Conservation (phyloP, 2,888 invertebrate species). For the Drosophila acutilabella region DNA sequence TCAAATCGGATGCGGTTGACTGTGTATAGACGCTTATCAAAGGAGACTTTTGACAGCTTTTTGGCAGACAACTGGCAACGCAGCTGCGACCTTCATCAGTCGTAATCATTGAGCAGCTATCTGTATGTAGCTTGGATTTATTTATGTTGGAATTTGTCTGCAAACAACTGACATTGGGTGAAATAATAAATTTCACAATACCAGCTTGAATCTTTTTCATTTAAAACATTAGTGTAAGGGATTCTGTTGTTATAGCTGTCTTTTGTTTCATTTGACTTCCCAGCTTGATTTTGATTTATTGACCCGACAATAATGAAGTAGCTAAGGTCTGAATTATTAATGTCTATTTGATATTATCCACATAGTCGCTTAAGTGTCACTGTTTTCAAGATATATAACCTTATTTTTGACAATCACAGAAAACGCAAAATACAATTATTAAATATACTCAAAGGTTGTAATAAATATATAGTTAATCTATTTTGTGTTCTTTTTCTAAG, state of each 20-base stretch:
- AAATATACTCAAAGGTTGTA: too few species aligned
- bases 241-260: constrained; percentile 23
- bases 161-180: constrained; percentile 34
- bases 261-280: constrained; percentile 60
- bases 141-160: constrained; percentile 58
- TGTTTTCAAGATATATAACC: not conserved
- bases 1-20: constrained; percentile 42
- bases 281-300: constrained; percentile 74
- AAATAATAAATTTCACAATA: constrained; percentile 63
- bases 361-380: constrained; percentile 16
- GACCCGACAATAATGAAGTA: constrained; percentile 57
- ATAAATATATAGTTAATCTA: too few species aligned
- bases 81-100: constrained; percentile 30
- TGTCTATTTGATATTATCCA: constrained; percentile 53
- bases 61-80: constrained; percentile 48
- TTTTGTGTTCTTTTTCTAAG: too few species aligned
- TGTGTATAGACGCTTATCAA: constrained; percentile 51
- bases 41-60: constrained; percentile 69
- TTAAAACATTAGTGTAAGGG: constrained; percentile 63
- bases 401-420: too few species aligned
- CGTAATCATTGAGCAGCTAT: constrained; percentile 49
- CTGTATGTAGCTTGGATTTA: constrained; percentile 53
- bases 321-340: constrained; percentile 60
- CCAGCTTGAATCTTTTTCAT: constrained; percentile 61
- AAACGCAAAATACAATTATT: too few species aligned